phyloP scores from a whole-genome alignment of 2,113 vertebrate genomes.

The Ailurus styani region DNA sequence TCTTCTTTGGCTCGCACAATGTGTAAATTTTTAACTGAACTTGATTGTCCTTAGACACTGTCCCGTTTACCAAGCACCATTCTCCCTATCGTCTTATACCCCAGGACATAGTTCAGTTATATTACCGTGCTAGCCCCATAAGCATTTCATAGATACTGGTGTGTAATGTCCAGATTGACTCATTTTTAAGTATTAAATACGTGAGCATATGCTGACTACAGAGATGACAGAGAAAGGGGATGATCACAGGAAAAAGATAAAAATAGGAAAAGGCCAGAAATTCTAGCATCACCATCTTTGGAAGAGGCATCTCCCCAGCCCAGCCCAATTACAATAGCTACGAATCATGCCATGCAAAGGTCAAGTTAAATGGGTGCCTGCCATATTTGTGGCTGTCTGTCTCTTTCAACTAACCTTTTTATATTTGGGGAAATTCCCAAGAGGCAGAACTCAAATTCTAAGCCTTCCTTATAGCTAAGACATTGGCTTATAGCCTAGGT shows the following conservation, averaged over 20 bases:
- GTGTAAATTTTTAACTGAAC: neutral
- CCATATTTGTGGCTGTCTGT: neutral
- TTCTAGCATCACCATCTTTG: neutral
- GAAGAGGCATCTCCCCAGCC: neutral
- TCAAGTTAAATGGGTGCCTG: neutral
- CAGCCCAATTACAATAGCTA: neutral
- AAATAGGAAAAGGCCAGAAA: neutral
- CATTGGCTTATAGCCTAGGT: neutral
- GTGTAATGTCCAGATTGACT: neutral
- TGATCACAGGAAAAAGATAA: neutral
- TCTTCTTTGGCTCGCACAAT: neutral
- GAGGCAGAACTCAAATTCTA: neutral
- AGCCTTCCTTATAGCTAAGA: neutral
- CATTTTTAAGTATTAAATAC: neutral
- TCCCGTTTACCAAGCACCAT: neutral
- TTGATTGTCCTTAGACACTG: neutral
- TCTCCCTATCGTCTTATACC: neutral
- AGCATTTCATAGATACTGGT: neutral
- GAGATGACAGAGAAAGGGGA: neutral
- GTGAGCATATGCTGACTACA: neutral
- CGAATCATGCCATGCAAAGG: neutral
- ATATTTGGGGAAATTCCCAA: neutral
- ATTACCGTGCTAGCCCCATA: neutral
- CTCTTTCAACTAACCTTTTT: neutral
- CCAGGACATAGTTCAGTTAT: neutral